These are phyloP conservation scores for Distichodus sexfasciatus DNA, from an alignment of 2,797 vertebrate species.

Conservation along the genomic window DNA sequence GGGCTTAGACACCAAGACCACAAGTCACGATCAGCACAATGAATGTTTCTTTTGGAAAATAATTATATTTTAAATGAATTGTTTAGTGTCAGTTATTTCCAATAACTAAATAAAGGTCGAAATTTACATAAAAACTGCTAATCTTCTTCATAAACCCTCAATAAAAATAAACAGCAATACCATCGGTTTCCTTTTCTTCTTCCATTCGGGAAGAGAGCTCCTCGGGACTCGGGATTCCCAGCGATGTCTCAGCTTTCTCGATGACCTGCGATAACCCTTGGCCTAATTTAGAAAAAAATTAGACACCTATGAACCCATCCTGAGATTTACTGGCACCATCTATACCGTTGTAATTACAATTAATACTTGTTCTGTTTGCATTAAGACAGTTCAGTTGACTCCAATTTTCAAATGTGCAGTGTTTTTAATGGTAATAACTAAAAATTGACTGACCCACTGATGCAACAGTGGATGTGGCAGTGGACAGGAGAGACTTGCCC, in stretches of 20 bases:
- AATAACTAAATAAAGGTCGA: no score
- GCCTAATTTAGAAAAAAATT: conserved; percentile 66
- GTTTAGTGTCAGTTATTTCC: no score
- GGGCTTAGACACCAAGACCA: no score
- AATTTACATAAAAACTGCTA: no score
- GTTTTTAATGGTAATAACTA: neutral
- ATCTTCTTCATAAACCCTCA: no score
- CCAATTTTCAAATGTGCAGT: neutral
- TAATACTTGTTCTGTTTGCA: neutral
- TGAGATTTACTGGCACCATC: no score
- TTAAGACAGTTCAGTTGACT: neutral
- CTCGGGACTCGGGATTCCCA: conserved; percentile 89
- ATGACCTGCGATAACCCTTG: conserved; percentile 93
- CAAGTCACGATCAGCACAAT: no score
- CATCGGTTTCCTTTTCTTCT: conserved; percentile 63
- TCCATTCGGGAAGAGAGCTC: conserved; percentile 77
- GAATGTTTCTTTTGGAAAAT: no score
- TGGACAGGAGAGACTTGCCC: conserved; percentile 91
- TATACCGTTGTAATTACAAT: neutral
- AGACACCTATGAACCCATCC: no score
- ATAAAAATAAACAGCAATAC: conserved; percentile 3
- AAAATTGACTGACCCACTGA: conserved; percentile 84
- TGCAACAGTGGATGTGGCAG: conserved; percentile 89
- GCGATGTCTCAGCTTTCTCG: conserved; percentile 92
- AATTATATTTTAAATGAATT: no score